Evolutionary conservation across 1,140 invertebrate genomes (phyloP).

Genomic region (Eubasilissa regina): DNA sequence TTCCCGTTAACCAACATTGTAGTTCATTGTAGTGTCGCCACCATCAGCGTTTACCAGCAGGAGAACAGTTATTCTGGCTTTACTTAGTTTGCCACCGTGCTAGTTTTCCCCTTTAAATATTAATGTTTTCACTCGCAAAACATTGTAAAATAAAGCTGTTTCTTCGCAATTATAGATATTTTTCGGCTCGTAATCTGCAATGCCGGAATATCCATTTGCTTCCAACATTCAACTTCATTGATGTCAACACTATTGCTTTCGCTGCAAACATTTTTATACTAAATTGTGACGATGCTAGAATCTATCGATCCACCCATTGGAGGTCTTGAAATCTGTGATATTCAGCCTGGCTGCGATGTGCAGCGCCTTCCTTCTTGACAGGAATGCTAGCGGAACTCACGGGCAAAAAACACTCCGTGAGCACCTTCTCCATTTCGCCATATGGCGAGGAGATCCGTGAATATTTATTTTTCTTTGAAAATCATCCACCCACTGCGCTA

Average conservation of each 20-base stretch:
- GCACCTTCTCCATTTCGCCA: constrained; percentile 18
- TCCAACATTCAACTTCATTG: background rate
- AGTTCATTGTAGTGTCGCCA: no score
- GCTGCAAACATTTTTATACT: constrained; percentile 3
- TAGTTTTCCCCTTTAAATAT: background rate
- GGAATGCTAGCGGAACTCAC: background rate
- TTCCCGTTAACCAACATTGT: no score
- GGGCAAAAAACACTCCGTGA: constrained; percentile 21
- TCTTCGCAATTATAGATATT: background rate
- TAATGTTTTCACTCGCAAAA: background rate
- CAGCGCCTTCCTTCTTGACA: constrained; percentile 20
- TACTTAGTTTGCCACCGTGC: no score
- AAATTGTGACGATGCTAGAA: constrained; percentile 41
- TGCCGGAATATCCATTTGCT: background rate
- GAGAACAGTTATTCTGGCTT: no score
- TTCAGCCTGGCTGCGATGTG: constrained; percentile 14
- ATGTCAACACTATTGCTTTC: constrained; percentile 11
- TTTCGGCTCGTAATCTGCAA: constrained; percentile 6
- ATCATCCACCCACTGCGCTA: constrained; percentile 17
- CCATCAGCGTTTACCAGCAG: no score
- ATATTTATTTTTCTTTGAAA: constrained; percentile 6
- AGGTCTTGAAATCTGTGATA: constrained; percentile 28
- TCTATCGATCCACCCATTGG: constrained; percentile 42
- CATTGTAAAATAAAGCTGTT: background rate
- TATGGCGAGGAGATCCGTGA: background rate